Conservation (phyloP, 2,888 invertebrate species). For the Cheilosia soror region DNA sequence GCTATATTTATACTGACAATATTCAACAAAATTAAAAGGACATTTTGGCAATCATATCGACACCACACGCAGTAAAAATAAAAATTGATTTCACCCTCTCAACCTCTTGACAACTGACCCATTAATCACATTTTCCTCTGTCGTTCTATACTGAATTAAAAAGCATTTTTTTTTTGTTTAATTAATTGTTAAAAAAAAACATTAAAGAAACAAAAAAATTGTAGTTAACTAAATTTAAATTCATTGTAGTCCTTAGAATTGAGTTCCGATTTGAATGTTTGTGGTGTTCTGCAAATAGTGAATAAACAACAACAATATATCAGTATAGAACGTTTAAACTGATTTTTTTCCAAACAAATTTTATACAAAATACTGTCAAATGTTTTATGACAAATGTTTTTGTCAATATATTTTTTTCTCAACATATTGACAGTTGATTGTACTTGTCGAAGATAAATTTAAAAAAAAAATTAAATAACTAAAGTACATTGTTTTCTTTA, state of each 20-base stretch:
- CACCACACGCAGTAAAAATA: not conserved
- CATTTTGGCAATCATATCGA: slow-evolving; percentile 5
- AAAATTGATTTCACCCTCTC: not conserved
- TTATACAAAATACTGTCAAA: slow-evolving; percentile 1
- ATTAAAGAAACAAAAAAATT: slow-evolving; percentile 17
- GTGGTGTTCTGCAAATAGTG: slow-evolving; percentile 72
- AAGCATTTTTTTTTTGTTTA: slow-evolving; percentile 23
- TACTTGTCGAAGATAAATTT: slow-evolving; percentile 22
- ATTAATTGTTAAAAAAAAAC: slow-evolving; percentile 18
- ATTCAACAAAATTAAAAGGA: slow-evolving; percentile 4
- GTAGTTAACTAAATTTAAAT: slow-evolving; percentile 26
- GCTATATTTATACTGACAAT: not conserved
- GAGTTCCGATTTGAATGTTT: slow-evolving; percentile 67
- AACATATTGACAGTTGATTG: slow-evolving; percentile 12
- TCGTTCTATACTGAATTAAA: slow-evolving; percentile 73
- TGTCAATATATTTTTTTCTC: not conserved
- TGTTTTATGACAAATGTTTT: slow-evolving; percentile 17
- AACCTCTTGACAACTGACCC: slow-evolving; percentile 57
- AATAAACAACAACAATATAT: slow-evolving; percentile 26
- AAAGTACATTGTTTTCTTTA: slow-evolving; percentile 41
- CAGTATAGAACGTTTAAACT: slow-evolving; percentile 71
- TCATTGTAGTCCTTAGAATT: slow-evolving; percentile 55
- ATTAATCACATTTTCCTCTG: slow-evolving; percentile 62
- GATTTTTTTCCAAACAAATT: slow-evolving; percentile 13
- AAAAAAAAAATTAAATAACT: slow-evolving; percentile 25